These are phyloP conservation scores for Eupithecia centaureata DNA, from an alignment of 2,888 invertebrate species.

Conservation along the genomic window DNA sequence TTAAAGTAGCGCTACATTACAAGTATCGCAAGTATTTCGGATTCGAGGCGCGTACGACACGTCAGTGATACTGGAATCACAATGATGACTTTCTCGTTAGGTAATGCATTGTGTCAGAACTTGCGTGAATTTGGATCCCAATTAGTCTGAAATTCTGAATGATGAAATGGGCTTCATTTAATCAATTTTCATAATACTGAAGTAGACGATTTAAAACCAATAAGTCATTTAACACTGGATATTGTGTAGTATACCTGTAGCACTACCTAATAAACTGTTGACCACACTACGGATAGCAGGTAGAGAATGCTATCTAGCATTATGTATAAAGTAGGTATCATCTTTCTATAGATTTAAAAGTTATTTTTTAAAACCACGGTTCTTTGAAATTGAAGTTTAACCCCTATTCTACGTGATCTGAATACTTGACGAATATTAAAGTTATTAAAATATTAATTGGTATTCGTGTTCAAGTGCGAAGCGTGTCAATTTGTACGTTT, in stretches of 20 bases:
- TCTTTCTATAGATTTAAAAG: too few species aligned
- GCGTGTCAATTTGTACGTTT: constrained; percentile 18
- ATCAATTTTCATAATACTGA: too few species aligned
- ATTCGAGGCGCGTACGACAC: constrained; percentile 62
- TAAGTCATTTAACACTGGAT: too few species aligned
- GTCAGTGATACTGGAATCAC: constrained; percentile 71
- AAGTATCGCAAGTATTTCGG: constrained; percentile 41
- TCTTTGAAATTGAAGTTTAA: background rate
- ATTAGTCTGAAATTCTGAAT: background rate
- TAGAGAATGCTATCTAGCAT: too few species aligned
- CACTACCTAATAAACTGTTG: too few species aligned
- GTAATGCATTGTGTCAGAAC: constrained; percentile 54
- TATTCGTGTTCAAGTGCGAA: constrained; percentile 28
- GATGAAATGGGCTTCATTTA: background rate
- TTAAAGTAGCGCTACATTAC: constrained; percentile 1
- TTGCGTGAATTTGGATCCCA: constrained; percentile 28
- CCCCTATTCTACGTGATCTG: background rate
- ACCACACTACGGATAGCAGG: too few species aligned
- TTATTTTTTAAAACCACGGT: too few species aligned
- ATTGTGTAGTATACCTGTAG: too few species aligned
- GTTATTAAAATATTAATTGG: constrained; percentile 2
- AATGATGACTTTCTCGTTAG: constrained; percentile 77
- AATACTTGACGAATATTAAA: background rate
- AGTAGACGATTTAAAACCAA: too few species aligned
- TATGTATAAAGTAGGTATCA: too few species aligned